A percentile compares a stretch with the other conserved stretches of the same genome.
Conservation (phyloP, 2,888 invertebrate species). For the Leptinotarsa tumamoca region DNA sequence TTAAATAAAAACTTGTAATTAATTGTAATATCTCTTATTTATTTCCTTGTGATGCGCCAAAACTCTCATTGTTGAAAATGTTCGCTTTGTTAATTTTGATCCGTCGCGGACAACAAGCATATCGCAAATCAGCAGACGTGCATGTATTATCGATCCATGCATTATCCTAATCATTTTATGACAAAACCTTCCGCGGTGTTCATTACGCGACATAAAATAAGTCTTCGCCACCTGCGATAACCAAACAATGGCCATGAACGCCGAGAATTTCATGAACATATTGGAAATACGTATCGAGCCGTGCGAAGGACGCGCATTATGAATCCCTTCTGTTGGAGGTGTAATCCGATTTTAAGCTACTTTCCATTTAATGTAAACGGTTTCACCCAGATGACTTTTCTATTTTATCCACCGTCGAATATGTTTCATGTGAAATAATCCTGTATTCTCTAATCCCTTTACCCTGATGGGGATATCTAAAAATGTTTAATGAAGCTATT, state of each 20-base stretch:
- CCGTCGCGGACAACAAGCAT: neutral
- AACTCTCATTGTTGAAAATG: too few species aligned
- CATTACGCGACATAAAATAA: neutral
- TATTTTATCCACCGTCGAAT: too few species aligned
- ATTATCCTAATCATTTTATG: conserved; percentile 11
- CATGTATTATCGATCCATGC: neutral
- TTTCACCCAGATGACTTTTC: neutral
- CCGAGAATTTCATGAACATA: conserved; percentile 2
- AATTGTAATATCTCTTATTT: too few species aligned
- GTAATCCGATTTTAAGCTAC: neutral
- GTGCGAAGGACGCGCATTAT: neutral
- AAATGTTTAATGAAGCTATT: too few species aligned
- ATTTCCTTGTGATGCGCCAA: too few species aligned
- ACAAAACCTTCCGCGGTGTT: neutral
- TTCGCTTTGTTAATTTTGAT: too few species aligned
- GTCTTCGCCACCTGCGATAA: neutral
- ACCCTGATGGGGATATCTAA: neutral
- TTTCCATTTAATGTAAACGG: neutral
- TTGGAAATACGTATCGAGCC: neutral
- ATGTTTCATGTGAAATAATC: too few species aligned
- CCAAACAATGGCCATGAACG: neutral
- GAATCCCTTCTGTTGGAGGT: neutral
- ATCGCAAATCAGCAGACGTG: neutral
- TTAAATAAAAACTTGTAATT: too few species aligned
- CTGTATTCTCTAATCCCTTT: too few species aligned